Conservation (phyloP, 2,113 vertebrate species). For the Romanogobio albipinnatus region DNA sequence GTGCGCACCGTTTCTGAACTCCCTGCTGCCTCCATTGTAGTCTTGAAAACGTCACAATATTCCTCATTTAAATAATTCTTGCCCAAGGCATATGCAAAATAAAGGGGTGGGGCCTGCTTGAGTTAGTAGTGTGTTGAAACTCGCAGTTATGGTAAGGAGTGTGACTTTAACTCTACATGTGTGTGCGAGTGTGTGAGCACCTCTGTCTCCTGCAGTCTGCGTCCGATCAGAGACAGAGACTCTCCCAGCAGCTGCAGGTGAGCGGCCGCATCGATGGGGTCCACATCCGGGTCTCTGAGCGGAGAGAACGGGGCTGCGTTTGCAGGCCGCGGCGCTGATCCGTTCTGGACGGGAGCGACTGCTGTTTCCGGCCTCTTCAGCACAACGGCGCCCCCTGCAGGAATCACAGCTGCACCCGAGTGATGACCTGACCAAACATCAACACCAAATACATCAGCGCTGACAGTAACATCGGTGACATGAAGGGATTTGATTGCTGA, state of each 20-base stretch:
- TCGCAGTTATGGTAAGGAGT: no score
- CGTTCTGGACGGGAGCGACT: slow-evolving; percentile 25
- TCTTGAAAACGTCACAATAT: no score
- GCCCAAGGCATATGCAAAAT: no score
- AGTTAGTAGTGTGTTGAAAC: no score
- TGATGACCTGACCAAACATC: slow-evolving; percentile 6
- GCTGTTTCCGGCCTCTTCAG: slow-evolving; percentile 69
- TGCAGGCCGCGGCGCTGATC: slow-evolving; percentile 61
- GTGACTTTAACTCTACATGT: neutral
- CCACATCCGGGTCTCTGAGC: slow-evolving; percentile 78
- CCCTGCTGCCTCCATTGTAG: no score
- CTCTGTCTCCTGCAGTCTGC: slow-evolving; percentile 90
- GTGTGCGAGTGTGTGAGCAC: slow-evolving; percentile 62
- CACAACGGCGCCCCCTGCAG: neutral
- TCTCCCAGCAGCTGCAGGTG: slow-evolving; percentile 94
- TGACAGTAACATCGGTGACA: neutral
- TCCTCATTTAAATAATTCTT: no score
- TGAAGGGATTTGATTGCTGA: neutral
- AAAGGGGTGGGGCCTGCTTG: no score
- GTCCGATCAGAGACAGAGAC: slow-evolving; percentile 92
- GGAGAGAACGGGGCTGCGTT: slow-evolving; percentile 77
- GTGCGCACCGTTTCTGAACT: no score
- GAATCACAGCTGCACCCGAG: neutral
- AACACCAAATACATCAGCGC: neutral
- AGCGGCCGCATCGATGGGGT: slow-evolving; percentile 89